phyloP scores from a whole-genome alignment of 2,797 vertebrate genomes.

The Furcifer pardalis region DNA sequence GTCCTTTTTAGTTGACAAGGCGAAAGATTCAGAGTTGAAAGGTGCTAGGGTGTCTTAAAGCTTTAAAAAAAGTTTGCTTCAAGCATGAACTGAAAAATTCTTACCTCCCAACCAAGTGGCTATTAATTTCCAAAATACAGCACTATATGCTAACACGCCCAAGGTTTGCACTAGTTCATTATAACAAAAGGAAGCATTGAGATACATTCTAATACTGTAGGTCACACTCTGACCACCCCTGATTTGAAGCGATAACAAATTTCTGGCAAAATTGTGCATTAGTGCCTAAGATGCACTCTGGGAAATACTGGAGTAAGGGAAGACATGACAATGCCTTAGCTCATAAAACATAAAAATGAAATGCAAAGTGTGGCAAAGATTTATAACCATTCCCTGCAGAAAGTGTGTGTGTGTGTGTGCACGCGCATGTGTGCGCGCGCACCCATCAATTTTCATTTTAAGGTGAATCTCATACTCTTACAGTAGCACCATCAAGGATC shows the following conservation, averaged over 20 bases:
- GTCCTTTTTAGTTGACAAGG: constrained; percentile 17
- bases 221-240: constrained; percentile 37
- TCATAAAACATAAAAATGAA: constrained; percentile 54
- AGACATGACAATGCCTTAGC: constrained; percentile 37
- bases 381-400: constrained; percentile 55
- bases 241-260: constrained; percentile 42
- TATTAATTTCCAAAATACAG: constrained; percentile 19
- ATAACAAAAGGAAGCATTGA: constrained; percentile 42
- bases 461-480: constrained; percentile 59
- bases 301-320: constrained; percentile 36
- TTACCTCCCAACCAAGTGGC: background rate
- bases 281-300: constrained; percentile 36
- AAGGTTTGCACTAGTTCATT: background rate
- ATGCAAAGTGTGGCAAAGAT: constrained; percentile 46
- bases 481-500: constrained; percentile 43
- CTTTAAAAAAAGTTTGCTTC: constrained; percentile 17
- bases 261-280: constrained; percentile 44
- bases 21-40: constrained; percentile 30
- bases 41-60: constrained; percentile 39
- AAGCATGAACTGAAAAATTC: constrained; percentile 33
- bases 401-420: no score
- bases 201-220: constrained; percentile 38
- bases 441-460: constrained; percentile 55
- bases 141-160: background rate
- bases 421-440: no score